phyloP scores from a whole-genome alignment of 2,113 vertebrate genomes.

The Maccullochella peelii region DNA sequence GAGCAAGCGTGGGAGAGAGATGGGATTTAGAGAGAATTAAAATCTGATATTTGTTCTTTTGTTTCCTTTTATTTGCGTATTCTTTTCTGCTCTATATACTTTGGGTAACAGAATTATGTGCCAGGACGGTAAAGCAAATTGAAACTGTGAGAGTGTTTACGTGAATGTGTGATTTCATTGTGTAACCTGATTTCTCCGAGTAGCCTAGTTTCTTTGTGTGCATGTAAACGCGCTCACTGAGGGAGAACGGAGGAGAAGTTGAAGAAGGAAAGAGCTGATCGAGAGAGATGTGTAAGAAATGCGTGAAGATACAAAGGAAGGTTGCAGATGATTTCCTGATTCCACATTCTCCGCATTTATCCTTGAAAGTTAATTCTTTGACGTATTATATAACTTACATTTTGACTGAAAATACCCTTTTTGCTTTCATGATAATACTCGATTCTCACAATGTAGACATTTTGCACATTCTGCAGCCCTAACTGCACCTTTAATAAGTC shows the following conservation, averaged over 20 bases:
- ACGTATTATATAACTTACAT: too few relatives aligned
- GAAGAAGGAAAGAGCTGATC: not conserved
- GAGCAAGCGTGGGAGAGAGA: not conserved
- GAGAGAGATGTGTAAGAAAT: not conserved
- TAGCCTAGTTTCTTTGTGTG: not conserved
- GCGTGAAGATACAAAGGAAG: not conserved
- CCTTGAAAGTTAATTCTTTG: too few relatives aligned
- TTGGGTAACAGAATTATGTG: not conserved
- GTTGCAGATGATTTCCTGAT: too few relatives aligned
- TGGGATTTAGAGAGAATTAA: slow-evolving; percentile 11
- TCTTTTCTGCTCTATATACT: not conserved
- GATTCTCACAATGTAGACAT: too few relatives aligned
- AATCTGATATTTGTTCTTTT: slow-evolving; percentile 19
- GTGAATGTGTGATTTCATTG: not conserved
- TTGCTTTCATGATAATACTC: too few relatives aligned
- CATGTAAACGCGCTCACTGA: accelerated
- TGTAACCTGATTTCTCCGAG: not conserved
- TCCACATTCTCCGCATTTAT: not conserved
- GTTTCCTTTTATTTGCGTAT: not conserved
- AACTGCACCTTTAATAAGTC: too few relatives aligned
- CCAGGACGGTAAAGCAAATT: not conserved
- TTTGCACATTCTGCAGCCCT: too few relatives aligned
- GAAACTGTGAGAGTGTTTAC: not conserved
- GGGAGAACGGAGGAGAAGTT: not conserved
- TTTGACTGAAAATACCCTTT: too few relatives aligned